Evolutionary conservation across 2,113 vertebrate genomes (phyloP).

Genomic region (Octodon degus): DNA sequence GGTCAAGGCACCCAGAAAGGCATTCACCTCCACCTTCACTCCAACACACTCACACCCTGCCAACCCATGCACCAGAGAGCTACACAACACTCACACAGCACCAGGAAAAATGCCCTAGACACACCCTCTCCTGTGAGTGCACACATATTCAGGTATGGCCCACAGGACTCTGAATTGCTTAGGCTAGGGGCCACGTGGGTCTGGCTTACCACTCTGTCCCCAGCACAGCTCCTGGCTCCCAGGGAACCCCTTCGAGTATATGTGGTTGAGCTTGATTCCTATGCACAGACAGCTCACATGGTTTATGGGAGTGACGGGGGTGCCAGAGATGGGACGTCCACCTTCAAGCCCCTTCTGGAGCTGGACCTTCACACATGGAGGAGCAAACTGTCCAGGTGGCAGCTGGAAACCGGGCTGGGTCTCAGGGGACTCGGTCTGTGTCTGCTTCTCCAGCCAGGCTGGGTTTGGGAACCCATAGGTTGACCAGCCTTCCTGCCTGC

Average conservation of each 20-base stretch:
- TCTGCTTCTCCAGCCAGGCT: background rate
- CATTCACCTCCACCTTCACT: background rate
- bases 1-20: background rate
- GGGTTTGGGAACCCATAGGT: background rate
- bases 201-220: background rate
- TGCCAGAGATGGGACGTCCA: background rate
- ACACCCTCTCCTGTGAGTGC: rapidly evolving
- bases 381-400: background rate
- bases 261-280: background rate
- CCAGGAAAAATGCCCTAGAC: background rate
- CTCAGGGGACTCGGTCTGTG: background rate
- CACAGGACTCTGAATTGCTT: background rate
- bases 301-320: background rate
- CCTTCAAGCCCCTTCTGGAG: background rate
- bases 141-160: background rate
- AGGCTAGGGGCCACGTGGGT: rapidly evolving
- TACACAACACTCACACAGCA: rapidly evolving
- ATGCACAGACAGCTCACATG: rapidly evolving
- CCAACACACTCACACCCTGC: background rate
- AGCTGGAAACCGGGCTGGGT: background rate
- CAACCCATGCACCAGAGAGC: background rate
- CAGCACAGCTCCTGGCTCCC: background rate
- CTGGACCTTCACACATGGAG: background rate
- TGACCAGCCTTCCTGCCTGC: background rate
- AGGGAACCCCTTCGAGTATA: background rate